Percentiles rank a stretch among this genome's conserved stretches.
phyloP scores from a whole-genome alignment of 2,888 invertebrate genomes.

The Coenonympha arcania region DNA sequence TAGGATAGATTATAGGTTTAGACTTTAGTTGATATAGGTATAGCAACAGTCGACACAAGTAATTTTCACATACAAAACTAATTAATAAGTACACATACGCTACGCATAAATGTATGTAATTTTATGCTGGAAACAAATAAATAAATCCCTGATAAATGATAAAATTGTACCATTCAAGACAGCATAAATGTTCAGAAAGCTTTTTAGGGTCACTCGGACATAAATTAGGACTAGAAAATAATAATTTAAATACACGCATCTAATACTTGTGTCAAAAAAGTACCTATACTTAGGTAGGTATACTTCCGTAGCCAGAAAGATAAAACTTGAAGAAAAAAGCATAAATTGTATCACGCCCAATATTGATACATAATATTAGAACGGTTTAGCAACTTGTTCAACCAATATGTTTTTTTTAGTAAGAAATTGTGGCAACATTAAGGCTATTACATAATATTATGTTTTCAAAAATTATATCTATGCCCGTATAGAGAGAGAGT shows the following conservation, averaged over 20 bases:
- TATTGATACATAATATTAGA: too few relatives aligned
- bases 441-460: too few relatives aligned
- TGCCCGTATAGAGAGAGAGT: too few relatives aligned
- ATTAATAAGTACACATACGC: neutral
- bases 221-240: conserved; percentile 17
- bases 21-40: neutral
- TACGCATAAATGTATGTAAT: neutral
- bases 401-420: too few relatives aligned
- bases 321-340: neutral
- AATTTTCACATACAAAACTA: neutral
- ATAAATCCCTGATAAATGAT: neutral
- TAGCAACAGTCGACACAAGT: neutral
- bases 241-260: conserved; percentile 1
- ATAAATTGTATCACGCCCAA: neutral
- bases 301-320: neutral
- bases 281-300: neutral
- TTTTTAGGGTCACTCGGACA: conserved; percentile 18
- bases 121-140: neutral
- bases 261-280: neutral
- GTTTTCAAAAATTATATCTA: too few relatives aligned
- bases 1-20: neutral
- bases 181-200: conserved; percentile 4
- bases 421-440: too few relatives aligned
- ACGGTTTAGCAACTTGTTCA: too few relatives aligned
- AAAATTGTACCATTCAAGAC: neutral